phyloP scores from a whole-genome alignment of 2,113 vertebrate genomes.

The Panurus biarmicus region DNA sequence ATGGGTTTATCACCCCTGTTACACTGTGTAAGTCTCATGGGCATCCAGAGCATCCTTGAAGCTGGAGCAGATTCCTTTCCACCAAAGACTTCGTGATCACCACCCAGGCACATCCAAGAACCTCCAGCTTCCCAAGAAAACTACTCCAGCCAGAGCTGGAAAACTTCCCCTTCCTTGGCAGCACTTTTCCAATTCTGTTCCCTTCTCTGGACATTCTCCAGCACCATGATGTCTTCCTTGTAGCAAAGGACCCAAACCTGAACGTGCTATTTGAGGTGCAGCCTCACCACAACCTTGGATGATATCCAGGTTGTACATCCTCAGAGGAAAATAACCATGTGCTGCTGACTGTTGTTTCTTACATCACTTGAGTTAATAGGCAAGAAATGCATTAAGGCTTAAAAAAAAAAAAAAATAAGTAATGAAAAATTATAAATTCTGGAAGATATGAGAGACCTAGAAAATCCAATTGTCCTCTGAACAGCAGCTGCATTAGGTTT shows the following conservation, averaged over 20 bases:
- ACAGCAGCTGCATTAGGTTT: background rate
- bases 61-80: background rate
- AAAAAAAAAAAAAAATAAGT: background rate
- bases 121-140: background rate
- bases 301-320: background rate
- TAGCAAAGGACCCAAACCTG: background rate
- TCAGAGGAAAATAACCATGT: background rate
- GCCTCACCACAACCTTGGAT: background rate
- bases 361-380: background rate
- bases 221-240: background rate
- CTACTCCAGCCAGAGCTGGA: background rate
- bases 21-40: rapidly evolving
- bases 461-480: background rate
- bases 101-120: background rate
- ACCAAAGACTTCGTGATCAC: background rate
- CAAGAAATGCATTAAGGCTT: background rate
- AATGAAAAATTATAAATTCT: background rate
- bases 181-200: background rate
- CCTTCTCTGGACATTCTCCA: background rate
- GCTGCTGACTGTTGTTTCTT: background rate
- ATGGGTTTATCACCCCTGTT: background rate
- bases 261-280: rapidly evolving
- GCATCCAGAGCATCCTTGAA: background rate
- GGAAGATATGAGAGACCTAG: background rate
- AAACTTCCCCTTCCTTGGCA: background rate